Evolutionary conservation across 37 sponge, comb jelly and placozoan species (phyloP).

Genomic region (Diacarnus erythraeanus): DNA sequence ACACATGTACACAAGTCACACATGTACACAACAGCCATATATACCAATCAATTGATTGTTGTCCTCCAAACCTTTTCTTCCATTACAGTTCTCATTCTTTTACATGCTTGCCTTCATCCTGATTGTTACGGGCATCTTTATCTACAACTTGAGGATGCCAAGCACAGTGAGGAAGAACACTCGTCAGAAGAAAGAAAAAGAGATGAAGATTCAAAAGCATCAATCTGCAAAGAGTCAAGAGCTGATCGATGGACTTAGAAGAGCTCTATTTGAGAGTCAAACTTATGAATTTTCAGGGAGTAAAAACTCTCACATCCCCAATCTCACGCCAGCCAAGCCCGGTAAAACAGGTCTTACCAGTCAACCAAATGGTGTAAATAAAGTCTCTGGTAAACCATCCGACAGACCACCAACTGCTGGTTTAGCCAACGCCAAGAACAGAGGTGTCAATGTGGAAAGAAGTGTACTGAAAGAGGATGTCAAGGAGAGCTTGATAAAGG

Average conservation of each 20-base stretch:
- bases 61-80: neutral
- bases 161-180: neutral
- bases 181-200: neutral
- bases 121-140: conserved; percentile 66
- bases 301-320: neutral
- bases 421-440: too few relatives aligned
- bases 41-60: neutral
- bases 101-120: conserved; percentile 68
- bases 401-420: neutral
- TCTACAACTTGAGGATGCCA: conserved; percentile 64
- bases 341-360: neutral
- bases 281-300: neutral
- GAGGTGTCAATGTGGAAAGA: neutral
- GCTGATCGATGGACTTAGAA: neutral
- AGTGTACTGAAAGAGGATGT: neutral
- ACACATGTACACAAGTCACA: neutral
- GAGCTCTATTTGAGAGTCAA: conserved; percentile 15
- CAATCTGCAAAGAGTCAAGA: neutral
- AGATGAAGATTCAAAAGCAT: neutral
- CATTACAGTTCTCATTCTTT: conserved; percentile 72
- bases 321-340: neutral
- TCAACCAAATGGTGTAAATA: neutral
- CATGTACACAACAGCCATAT: neutral
- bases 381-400: neutral
- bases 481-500: neutral